Conservation (phyloP, 2,888 invertebrate genomes). For the Lordiphosa andalusiaca region DNA sequence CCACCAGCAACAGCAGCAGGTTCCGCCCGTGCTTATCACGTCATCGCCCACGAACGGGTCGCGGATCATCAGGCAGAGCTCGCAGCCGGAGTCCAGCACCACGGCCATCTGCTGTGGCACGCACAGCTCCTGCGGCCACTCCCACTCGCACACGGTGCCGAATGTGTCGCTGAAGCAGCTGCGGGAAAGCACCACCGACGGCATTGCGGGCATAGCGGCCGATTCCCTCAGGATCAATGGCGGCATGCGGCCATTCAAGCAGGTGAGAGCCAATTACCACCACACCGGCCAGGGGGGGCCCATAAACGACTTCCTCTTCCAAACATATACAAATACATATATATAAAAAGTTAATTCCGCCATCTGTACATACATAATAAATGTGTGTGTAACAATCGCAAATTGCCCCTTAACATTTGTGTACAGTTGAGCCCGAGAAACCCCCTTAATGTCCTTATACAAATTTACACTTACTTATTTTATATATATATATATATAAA, state of each 20-base stretch:
- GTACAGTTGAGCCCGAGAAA: too few species aligned
- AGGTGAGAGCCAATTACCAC: slow-evolving; percentile 83
- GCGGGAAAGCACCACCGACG: slow-evolving; percentile 88
- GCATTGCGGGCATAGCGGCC: slow-evolving; percentile 96
- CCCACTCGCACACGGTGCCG: slow-evolving; percentile 85
- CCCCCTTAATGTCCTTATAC: too few species aligned
- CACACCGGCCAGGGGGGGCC: slow-evolving; percentile 3
- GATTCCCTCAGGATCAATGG: slow-evolving; percentile 98
- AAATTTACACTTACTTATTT: too few species aligned
- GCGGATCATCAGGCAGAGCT: slow-evolving; percentile 88
- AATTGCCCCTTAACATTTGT: background rate
- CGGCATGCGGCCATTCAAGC: slow-evolving; percentile 96
- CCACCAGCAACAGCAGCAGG: slow-evolving; percentile 80
- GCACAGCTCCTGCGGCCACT: slow-evolving; percentile 81
- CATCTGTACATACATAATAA: slow-evolving; percentile 2
- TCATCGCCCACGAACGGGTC: slow-evolving; percentile 84
- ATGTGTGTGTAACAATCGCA: slow-evolving; percentile 1
- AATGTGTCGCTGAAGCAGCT: slow-evolving; percentile 93
- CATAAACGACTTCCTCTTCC: slow-evolving; percentile 3
- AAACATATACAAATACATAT: background rate
- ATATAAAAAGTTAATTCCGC: background rate
- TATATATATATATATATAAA: too few species aligned
- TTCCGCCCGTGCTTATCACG: slow-evolving; percentile 87
- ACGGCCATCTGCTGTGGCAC: slow-evolving; percentile 82
- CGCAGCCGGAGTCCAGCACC: slow-evolving; percentile 80